Evolutionary conservation across 2,797 vertebrate species (phyloP).

Genomic region (Loris lydekkerianus): DNA sequence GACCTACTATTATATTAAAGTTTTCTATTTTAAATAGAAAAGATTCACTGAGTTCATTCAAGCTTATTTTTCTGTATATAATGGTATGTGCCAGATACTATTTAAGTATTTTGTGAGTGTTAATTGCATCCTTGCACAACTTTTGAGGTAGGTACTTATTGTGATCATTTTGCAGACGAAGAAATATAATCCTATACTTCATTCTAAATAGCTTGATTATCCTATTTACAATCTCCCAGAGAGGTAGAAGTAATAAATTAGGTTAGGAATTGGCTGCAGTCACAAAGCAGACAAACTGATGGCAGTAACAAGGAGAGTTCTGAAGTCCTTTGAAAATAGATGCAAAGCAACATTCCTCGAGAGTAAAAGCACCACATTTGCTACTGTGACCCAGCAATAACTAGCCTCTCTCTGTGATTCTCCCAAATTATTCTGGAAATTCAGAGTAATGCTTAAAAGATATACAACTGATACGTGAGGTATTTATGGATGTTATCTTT

Average conservation of each 20-base stretch:
- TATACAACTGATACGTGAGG: neutral
- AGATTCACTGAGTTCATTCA: neutral
- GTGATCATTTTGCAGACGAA: constrained; percentile 34
- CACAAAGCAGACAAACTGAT: neutral
- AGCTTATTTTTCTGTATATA: neutral
- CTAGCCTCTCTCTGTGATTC: neutral
- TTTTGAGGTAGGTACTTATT: neutral
- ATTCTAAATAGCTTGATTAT: neutral
- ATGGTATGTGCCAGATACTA: neutral
- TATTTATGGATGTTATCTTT: constrained; percentile 23
- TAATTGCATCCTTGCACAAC: neutral
- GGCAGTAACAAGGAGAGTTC: neutral
- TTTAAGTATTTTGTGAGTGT: neutral
- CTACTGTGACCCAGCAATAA: neutral
- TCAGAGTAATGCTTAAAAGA: neutral
- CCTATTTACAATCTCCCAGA: neutral
- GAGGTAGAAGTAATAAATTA: constrained; percentile 20
- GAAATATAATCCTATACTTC: constrained; percentile 28
- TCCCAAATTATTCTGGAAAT: constrained; percentile 25
- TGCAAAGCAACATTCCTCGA: neutral
- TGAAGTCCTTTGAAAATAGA: neutral
- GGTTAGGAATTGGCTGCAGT: neutral
- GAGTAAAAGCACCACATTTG: neutral
- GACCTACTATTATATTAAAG: neutral
- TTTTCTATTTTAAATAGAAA: constrained; percentile 33